phyloP scores from a whole-genome alignment of 2,113 vertebrate species.

The Ascaphus truei region DNA sequence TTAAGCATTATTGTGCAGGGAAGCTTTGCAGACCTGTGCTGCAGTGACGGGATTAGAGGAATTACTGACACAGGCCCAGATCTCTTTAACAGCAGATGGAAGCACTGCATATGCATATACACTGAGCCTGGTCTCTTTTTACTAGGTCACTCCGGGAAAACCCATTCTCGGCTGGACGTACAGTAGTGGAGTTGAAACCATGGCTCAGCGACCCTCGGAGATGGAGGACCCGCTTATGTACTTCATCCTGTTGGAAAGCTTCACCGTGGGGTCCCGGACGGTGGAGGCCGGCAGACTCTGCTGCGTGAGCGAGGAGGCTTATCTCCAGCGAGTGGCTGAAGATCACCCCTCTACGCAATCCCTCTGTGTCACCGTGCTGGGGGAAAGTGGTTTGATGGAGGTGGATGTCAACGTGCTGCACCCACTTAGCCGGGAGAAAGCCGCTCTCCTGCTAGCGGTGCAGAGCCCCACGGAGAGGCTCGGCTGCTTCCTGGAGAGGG shows the following conservation, averaged over 20 bases:
- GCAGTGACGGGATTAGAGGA: slow-evolving; percentile 3
- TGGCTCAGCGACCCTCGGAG: neutral
- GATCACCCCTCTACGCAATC: fast-evolving
- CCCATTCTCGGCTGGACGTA: too few species aligned
- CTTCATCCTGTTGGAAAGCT: slow-evolving; percentile 61
- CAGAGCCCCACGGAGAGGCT: slow-evolving; percentile 46
- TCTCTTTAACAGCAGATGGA: neutral
- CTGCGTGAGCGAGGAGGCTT: slow-evolving; percentile 36
- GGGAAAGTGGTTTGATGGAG: fast-evolving
- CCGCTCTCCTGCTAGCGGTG: slow-evolving; percentile 57
- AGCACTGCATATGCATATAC: neutral
- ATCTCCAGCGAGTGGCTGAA: neutral
- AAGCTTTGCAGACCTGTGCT: neutral
- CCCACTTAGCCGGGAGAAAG: slow-evolving; percentile 33
- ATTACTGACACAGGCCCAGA: neutral
- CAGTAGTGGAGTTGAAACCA: neutral
- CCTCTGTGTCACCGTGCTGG: slow-evolving; percentile 36
- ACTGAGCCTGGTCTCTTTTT: neutral
- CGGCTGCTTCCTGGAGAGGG: slow-evolving; percentile 45
- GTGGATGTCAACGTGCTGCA: slow-evolving; percentile 28
- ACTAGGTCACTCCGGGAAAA: neutral
- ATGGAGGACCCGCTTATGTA: slow-evolving; percentile 29
- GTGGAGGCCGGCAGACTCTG: slow-evolving; percentile 54
- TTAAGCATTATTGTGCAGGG: neutral
- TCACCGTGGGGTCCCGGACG: neutral